Base-by-base conservation (phyloP, 2,113 vertebrate genomes). In the Platichthys stellatus region DNA sequence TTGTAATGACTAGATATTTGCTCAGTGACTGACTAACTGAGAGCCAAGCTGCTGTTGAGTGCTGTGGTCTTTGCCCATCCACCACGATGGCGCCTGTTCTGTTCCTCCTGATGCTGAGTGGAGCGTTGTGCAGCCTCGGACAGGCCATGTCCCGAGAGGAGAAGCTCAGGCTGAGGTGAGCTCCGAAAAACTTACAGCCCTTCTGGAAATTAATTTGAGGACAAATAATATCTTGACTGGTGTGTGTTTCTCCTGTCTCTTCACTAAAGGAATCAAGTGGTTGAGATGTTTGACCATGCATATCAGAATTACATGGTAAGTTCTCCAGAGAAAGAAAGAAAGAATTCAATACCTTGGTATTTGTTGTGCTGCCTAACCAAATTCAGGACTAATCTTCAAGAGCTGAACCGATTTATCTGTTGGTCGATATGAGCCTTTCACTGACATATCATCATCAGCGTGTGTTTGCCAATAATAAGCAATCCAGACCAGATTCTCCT, bases 271-370 rank as follows among this genome's bases (percentile, higher is more conserved):
- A 95, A 95, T 94, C 98, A 99, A 95, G 98, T 99, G 81, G 91
- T 98, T 80, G 98, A 99, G 94, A 99, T 99, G 98, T 99, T 99
- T 93, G 97, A 99, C 93, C 98, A 99, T 83, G 98, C 98, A 38
- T 99, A 97, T 90, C 96, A 96, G 89, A 99, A 97, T 94, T 99
- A 99, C 67, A 99, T 99, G 98, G 98, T 99, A 93, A 95, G 96
- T 87, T 31, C 20, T 58, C 70, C n/a, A 58, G 18, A 51, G 14
- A 56, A 56, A 21, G 53, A 56, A 56, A 21, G 53, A 10, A 23
- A 54, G 51, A 18, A 13, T 43, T 43, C 40, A 7, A 20, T 0
- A 31, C 14, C 35, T n/a, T 26, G 4, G 20, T 8, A n/a, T 20
- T 18, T n/a, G 20, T 54, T 54, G 2, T 54, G 18, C 18, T 9